phyloP scores from a whole-genome alignment of 1,140 invertebrate species.

The Magallana ariakensis region DNA sequence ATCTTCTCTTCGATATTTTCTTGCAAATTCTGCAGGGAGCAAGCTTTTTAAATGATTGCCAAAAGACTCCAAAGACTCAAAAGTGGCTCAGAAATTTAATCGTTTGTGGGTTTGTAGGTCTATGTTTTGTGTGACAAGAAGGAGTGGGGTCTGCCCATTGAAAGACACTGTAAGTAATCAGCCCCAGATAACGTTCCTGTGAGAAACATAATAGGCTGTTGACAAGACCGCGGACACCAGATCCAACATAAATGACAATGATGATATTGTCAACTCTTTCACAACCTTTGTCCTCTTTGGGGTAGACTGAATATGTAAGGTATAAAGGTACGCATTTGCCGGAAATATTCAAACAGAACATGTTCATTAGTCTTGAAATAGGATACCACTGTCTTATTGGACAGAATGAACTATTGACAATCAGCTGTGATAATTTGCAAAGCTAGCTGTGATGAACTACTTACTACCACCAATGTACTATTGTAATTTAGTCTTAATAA shows the following conservation, averaged over 20 bases:
- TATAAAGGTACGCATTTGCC: not conserved
- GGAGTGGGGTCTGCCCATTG: conserved; percentile 31
- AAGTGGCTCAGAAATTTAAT: not conserved
- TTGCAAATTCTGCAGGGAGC: not conserved
- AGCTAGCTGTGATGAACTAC: too few relatives aligned
- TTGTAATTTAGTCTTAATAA: too few relatives aligned
- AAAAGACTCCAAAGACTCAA: too few relatives aligned
- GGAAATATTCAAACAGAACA: conserved; percentile 8
- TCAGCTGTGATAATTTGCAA: not conserved
- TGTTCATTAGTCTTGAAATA: conserved; percentile 21
- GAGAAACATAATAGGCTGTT: conserved; percentile 26
- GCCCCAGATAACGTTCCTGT: conserved; percentile 6
- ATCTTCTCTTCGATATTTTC: not conserved
- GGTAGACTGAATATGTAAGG: not conserved
- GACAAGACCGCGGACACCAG: conserved; percentile 22
- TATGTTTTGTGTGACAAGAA: not conserved
- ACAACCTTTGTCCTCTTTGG: not conserved
- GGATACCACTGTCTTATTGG: conserved; percentile 5
- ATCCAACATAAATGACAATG: conserved; percentile 27
- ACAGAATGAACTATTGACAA: not conserved
- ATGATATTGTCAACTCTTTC: conserved; percentile 20
- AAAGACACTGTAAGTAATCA: conserved; percentile 5
- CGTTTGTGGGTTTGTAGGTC: conserved; percentile 17
- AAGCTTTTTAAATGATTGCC: too few relatives aligned
- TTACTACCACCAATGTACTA: too few relatives aligned